These are phyloP conservation scores for Gallinago solitaria DNA, from an alignment of 2,797 vertebrate genomes.

Conservation along the genomic window DNA sequence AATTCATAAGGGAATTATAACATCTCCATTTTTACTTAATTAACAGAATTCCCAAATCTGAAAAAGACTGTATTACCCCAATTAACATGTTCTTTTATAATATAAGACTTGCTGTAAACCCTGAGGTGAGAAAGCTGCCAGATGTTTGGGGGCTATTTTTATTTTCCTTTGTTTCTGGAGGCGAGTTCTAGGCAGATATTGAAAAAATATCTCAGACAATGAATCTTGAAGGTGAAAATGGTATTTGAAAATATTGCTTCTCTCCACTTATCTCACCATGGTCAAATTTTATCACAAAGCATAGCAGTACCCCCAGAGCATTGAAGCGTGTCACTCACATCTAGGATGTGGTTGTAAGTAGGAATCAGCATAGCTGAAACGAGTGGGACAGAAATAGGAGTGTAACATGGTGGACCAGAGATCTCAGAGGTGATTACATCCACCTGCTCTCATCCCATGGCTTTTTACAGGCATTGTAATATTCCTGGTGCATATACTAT, in stretches of 20 bases:
- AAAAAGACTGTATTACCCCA: background rate
- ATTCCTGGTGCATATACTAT: background rate
- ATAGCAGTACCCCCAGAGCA: background rate
- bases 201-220: background rate
- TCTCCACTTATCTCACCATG: background rate
- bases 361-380: background rate
- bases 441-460: background rate
- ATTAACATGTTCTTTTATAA: constrained; percentile 15
- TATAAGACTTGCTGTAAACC: background rate
- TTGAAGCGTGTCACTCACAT: background rate
- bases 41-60: constrained; percentile 27
- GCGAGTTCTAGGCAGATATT: background rate
- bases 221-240: background rate
- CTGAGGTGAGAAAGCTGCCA: background rate
- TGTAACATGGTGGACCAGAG: background rate
- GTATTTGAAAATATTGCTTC: background rate
- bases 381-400: background rate
- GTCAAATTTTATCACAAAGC: background rate
- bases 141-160: background rate
- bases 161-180: background rate
- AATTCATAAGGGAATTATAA: background rate
- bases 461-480: background rate
- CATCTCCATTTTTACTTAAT: background rate
- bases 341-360: background rate
- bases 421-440: background rate